phyloP scores from a whole-genome alignment of 2,888 invertebrate species.

The Phalera bucephala region DNA sequence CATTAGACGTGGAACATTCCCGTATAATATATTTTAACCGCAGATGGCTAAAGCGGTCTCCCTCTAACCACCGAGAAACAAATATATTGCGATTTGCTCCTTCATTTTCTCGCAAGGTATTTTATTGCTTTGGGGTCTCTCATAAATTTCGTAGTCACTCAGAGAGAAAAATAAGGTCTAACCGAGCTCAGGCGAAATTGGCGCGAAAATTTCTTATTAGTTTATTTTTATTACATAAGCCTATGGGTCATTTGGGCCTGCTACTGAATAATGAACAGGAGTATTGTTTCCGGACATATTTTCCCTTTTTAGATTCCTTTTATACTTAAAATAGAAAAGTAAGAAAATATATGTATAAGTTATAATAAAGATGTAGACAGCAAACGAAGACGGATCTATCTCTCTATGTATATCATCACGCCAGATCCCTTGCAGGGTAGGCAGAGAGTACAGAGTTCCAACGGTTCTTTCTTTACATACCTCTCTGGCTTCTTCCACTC shows the following conservation, averaged over 20 bases:
- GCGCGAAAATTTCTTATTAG: conserved; percentile 72
- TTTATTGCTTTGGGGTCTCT: conserved; percentile 79
- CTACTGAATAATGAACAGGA: conserved; percentile 15
- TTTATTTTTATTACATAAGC: conserved; percentile 61
- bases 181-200: conserved; percentile 64
- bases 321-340: too few relatives aligned
- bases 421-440: too few relatives aligned
- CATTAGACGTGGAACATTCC: conserved; percentile 48
- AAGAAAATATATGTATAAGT: too few relatives aligned
- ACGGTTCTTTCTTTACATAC: too few relatives aligned
- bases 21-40: conserved; percentile 63
- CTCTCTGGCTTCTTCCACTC: too few relatives aligned
- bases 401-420: too few relatives aligned
- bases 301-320: too few relatives aligned
- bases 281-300: too few relatives aligned
- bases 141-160: conserved; percentile 80
- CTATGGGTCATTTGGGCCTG: conserved; percentile 38
- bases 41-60: conserved; percentile 70
- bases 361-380: too few relatives aligned
- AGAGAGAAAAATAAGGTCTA: conserved; percentile 78
- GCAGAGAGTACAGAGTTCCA: too few relatives aligned
- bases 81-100: conserved; percentile 82
- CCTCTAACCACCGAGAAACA: conserved; percentile 74
- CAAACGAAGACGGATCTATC: too few relatives aligned
- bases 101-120: conserved; percentile 82